phyloP scores from a whole-genome alignment of 2,113 vertebrate genomes.

The Hemibagrus wyckioides region DNA sequence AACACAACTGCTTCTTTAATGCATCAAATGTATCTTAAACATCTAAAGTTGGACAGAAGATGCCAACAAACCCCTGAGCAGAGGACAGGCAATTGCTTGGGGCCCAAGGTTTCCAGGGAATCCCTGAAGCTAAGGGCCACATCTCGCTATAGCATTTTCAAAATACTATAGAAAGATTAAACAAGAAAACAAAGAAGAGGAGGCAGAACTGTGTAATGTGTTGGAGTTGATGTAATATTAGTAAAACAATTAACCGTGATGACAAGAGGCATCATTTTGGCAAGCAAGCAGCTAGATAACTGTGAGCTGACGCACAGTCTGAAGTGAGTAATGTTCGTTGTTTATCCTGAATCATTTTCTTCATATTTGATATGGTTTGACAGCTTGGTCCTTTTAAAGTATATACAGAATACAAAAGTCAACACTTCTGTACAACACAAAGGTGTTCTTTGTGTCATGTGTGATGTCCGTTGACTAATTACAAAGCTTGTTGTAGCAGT shows the following conservation, averaged over 20 bases:
- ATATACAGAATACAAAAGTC: neutral
- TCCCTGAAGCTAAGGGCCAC: no score
- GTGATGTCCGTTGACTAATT: neutral
- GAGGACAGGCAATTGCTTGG: neutral
- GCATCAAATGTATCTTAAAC: neutral
- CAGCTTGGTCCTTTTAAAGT: neutral
- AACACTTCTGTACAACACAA: neutral
- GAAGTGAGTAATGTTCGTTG: neutral
- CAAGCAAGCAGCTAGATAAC: neutral
- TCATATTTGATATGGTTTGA: neutral
- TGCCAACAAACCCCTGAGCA: neutral
- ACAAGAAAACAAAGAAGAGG: neutral
- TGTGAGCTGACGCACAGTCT: neutral
- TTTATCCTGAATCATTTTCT: neutral
- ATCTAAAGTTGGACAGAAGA: constrained; percentile 4
- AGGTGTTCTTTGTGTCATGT: neutral
- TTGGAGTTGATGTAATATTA: neutral
- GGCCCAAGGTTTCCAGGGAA: neutral
- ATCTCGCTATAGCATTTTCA: neutral
- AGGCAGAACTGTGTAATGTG: neutral
- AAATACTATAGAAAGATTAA: neutral
- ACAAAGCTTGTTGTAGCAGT: neutral
- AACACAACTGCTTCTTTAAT: neutral
- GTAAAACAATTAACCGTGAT: neutral
- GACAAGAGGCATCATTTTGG: neutral